Base-by-base conservation (phyloP, 2,113 vertebrate genomes). In the Eonycteris spelaea region DNA sequence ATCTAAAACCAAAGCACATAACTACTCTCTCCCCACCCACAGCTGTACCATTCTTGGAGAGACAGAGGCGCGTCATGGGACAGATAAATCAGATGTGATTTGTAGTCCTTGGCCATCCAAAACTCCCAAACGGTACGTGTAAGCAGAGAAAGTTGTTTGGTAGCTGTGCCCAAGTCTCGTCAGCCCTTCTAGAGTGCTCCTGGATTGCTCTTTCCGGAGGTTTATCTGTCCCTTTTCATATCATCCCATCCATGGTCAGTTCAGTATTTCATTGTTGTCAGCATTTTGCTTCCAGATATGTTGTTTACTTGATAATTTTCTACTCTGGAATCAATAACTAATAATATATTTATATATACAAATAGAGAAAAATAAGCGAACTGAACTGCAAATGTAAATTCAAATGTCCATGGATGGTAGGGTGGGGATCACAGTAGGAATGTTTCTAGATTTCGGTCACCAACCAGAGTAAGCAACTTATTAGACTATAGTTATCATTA, bases 21-120 rank as follows among this genome's bases (percentile, higher is more conserved):
- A 61, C 51, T 82, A 0, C 92, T 48, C 97, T 67, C 91, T 35
- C 45, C 59, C 94, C 95, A 40, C 55, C 95, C 77, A 38, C 45
- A 99, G 99, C 96, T 99, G 99, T 82, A 98, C 98, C 68, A 40
- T 90, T 84, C 95, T 98, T 70, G 99, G 98, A 91, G 83, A 93
- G 68, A 83, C 7, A 16, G 98, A 98, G 97, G 80, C 57, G 0
- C 2, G 0, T n/a, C 96, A 79, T 9, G 99, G 99, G 51, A 98
- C 98, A 1, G 94, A 97, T 30, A 96, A 95, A 43, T 98, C 98
- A 18, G 98, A 99, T 67, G 98, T 84, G 51, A 85, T 98, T 78
- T 99, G 99, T 24, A 65, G 86, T 55, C 82, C 97, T 73, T 61
- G 86, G 86, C 73, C 57, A 1, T 67, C 93, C 90, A 48, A 95